Conservation (phyloP, 2,888 invertebrate genomes). For the Sabatieria punctata region DNA sequence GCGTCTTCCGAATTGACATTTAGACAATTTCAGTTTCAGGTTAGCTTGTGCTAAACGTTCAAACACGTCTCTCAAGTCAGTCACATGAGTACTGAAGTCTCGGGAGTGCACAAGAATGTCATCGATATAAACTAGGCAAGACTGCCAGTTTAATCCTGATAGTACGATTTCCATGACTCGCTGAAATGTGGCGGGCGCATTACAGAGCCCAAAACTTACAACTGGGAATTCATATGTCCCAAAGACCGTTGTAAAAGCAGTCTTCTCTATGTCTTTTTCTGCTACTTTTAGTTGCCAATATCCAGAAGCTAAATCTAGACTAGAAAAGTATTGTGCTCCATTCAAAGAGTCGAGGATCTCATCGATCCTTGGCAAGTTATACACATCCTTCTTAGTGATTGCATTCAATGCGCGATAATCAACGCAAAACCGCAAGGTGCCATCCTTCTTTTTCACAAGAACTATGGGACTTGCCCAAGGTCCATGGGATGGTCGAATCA, state of each 20-base stretch:
- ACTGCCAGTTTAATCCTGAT: conserved; percentile 11
- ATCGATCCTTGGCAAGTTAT: too few species aligned
- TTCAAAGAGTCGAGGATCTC: too few species aligned
- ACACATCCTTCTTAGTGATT: too few species aligned
- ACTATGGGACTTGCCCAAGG: too few species aligned
- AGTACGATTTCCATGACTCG: conserved; percentile 16
- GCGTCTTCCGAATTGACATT: conserved; percentile 13
- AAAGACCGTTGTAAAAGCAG: conserved; percentile 13
- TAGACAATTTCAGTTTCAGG: conserved; percentile 14
- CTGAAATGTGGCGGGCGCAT: conserved; percentile 16
- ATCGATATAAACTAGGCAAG: conserved; percentile 15
- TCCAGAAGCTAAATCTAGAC: conserved; percentile 11
- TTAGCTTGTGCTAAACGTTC: conserved; percentile 11
- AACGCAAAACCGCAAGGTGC: too few species aligned
- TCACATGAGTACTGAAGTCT: conserved; percentile 12
- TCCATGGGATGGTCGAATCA: too few species aligned
- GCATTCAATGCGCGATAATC: conserved; percentile 4
- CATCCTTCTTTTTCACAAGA: too few species aligned
- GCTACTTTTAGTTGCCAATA: conserved; percentile 13
- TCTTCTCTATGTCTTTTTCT: conserved; percentile 12
- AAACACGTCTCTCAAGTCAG: conserved; percentile 11
- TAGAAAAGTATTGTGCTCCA: too few species aligned
- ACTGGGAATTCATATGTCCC: conserved; percentile 17
- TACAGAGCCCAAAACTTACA: conserved; percentile 18
- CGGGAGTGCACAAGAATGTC: conserved; percentile 15